Evolutionary conservation across 2,888 invertebrate species (phyloP).

Genomic region (Hofmannophila pseudospretella): DNA sequence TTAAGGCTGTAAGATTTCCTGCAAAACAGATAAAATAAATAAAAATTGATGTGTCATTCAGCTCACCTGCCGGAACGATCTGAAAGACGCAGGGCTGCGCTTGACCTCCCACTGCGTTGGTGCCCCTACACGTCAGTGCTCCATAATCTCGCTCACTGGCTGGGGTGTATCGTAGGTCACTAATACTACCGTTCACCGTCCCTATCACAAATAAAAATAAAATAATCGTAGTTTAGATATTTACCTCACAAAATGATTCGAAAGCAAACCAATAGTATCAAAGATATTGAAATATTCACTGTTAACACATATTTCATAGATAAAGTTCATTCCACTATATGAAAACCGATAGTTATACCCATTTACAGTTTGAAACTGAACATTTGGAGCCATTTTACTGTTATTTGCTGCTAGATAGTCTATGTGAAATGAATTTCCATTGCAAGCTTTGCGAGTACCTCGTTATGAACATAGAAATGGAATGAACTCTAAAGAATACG

Average conservation of each 20-base stretch:
- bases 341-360: constrained; percentile 2
- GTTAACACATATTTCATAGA: no score
- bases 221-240: no score
- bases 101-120: constrained; percentile 90
- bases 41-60: no score
- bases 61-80: constrained; percentile 90
- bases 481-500: neutral
- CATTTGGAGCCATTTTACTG: neutral
- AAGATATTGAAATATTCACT: no score
- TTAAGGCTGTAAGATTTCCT: no score
- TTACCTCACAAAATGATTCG: no score
- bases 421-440: constrained; percentile 1
- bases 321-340: neutral
- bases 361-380: constrained; percentile 4
- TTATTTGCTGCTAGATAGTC: neutral
- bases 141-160: constrained; percentile 93
- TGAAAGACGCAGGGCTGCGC: constrained; percentile 91
- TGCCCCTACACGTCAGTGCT: constrained; percentile 89
- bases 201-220: no score
- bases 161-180: constrained; percentile 91
- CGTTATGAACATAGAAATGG: neutral
- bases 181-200: constrained; percentile 79
- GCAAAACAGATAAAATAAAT: no score
- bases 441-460: neutral
- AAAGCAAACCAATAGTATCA: no score